Base-by-base conservation (phyloP, 2,113 vertebrate species). In the Pollimyrus isidori region DNA sequence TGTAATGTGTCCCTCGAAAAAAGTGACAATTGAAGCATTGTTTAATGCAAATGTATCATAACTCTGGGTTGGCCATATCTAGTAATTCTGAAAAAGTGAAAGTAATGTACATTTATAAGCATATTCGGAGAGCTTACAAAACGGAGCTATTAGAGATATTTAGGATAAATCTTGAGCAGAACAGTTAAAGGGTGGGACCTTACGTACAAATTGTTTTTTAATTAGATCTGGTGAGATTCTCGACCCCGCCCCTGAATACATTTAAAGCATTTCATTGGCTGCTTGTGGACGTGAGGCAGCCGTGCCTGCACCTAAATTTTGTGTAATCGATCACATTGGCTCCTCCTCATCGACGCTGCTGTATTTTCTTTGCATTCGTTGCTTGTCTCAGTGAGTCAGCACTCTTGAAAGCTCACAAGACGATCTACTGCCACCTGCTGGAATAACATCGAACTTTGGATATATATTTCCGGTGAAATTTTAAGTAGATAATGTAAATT, bases 391-490 rank as follows among this genome's bases (percentile, higher is more conserved):
- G 91, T 95, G 94, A 95, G 91, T 94, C 93, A 94, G 93, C 94
- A 94, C 45, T 91, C 53, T 49, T 1, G 45, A 3, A 84, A 42
- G 7, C 90, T 90, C 89, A 87, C 49, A 88, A 87, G 82, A 82
- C 89, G 30, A 50, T 92, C 90, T 94, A 10, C 92, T 92, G 94
- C 15, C 93, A 91, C 90, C 94, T 95, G 91, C 92, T 92, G 94
- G 93, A 1, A 15, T 62, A 82, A 86, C 39, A 50, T 9, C 21
- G 11, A 15, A 39, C 19, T 21, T 76, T 56, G 35, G 26, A 39
- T 6, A n/a, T n/a, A 17, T 86, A 30, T 15, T 50, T 11, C 88
- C 76, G n/a, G 49, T 17, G 4, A 52, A 48, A 84, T 56, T 42
- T 89, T 35, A 89, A 48, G 58, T 4, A 65, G 3, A 42, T 23